These are phyloP conservation scores for Tautogolabrus adspersus DNA, from an alignment of 2,113 vertebrate genomes.

Conservation along the genomic window DNA sequence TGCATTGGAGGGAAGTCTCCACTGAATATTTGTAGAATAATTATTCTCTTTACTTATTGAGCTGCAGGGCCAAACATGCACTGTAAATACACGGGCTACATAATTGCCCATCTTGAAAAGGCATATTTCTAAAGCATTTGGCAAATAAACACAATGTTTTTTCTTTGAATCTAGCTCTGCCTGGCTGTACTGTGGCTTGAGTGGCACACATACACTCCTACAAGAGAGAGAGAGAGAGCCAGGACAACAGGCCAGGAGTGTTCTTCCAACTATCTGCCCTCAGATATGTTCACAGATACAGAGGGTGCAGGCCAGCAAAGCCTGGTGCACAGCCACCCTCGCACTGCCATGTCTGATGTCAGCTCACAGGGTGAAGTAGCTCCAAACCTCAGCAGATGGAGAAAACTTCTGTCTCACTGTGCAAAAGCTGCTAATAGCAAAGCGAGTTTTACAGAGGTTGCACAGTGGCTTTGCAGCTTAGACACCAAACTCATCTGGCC, in stretches of 20 bases:
- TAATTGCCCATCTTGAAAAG: constrained; percentile 44
- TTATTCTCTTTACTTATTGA: constrained; percentile 25
- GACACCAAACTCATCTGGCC: neutral
- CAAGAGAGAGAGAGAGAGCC: constrained; percentile 3
- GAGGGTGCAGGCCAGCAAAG: neutral
- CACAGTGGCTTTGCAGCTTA: neutral
- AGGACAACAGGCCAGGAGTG: constrained; percentile 36
- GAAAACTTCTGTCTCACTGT: constrained; percentile 26
- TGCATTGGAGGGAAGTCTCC: neutral
- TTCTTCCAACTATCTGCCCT: constrained; percentile 47
- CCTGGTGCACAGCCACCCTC: neutral
- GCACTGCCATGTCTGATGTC: constrained; percentile 52
- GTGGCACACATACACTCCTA: constrained; percentile 10
- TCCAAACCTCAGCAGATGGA: constrained; percentile 45
- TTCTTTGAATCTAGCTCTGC: constrained; percentile 31
- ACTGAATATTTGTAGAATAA: constrained; percentile 31
- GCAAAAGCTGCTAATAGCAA: neutral
- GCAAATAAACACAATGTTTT: constrained; percentile 42
- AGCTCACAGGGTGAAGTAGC: constrained; percentile 39
- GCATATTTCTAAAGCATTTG: constrained; percentile 44
- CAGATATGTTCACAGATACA: constrained; percentile 35
- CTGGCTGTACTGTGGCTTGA: neutral
- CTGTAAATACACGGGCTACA: constrained; percentile 41
- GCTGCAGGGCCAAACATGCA: constrained; percentile 23
- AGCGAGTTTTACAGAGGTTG: constrained; percentile 1